Evolutionary conservation across 30 jellyfish, hydroid and myxozoan genomes (phyloP).

Genomic region (Cassiopea andromeda): DNA sequence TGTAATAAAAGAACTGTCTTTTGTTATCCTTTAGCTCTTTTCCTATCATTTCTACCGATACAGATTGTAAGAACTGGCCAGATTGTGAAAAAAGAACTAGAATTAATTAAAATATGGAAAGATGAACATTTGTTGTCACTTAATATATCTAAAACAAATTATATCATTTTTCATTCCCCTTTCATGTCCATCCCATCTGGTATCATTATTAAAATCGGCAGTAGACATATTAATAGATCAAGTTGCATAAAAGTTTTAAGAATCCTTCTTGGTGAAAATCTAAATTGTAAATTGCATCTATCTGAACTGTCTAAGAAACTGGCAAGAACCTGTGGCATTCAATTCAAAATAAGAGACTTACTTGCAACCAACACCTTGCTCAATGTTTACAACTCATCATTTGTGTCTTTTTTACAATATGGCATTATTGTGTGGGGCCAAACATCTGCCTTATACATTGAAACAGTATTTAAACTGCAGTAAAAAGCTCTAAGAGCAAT

Average conservation of each 20-base stretch:
- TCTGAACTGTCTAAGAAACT: too few relatives aligned
- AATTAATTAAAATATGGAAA: constrained; percentile 4
- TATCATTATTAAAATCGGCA: background rate
- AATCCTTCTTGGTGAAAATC: constrained; percentile 19
- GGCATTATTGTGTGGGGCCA: constrained; percentile 41
- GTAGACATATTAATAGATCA: background rate
- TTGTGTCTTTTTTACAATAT: constrained; percentile 26
- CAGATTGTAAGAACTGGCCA: too few relatives aligned
- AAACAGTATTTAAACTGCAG: constrained; percentile 29
- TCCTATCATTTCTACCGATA: too few relatives aligned
- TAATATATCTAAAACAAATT: background rate
- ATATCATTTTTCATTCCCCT: constrained; percentile 6
- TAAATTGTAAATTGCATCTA: constrained; percentile 25
- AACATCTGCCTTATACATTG: constrained; percentile 13
- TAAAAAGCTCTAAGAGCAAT: background rate
- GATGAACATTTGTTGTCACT: constrained; percentile 9
- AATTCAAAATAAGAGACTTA: constrained; percentile 11
- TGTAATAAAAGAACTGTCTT: too few relatives aligned
- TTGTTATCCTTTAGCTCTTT: too few relatives aligned
- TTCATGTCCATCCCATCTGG: background rate
- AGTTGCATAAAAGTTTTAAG: background rate
- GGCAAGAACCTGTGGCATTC: constrained; percentile 51
- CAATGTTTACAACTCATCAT: constrained; percentile 6
- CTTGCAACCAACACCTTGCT: constrained; percentile 11
- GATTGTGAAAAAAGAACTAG: constrained; percentile 7